These are phyloP conservation scores for Montipora capitata DNA, from an alignment of 92 coral and sea anemone species.

Conservation along the genomic window DNA sequence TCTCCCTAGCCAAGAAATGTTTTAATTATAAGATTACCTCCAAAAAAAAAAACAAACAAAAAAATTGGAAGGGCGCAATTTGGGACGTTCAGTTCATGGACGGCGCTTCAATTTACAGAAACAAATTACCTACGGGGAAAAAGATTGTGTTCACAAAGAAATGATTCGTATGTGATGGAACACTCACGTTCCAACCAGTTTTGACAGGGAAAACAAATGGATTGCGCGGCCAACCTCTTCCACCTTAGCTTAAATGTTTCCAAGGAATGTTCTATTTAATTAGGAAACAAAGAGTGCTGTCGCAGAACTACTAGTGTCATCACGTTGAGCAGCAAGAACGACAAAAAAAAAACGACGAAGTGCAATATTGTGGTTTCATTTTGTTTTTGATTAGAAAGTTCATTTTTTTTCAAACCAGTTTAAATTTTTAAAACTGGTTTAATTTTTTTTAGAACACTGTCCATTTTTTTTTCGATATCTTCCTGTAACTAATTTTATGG, in stretches of 20 bases:
- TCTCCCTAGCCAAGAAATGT: constrained; percentile 58
- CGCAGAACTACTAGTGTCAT: neutral
- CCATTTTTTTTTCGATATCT: no score
- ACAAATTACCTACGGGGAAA: neutral
- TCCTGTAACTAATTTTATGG: no score
- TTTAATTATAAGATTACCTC: neutral
- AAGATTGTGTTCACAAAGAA: neutral
- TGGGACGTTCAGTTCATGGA: neutral
- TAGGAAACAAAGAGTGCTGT: neutral
- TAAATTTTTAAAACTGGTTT: no score
- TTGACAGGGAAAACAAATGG: neutral
- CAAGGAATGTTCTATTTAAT: neutral
- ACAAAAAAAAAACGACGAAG: neutral
- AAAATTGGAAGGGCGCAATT: neutral
- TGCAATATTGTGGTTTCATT: neutral
- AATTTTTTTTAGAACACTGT: no score
- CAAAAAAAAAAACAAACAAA: neutral
- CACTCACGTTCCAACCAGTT: neutral
- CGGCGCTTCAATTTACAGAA: neutral
- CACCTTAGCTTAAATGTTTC: neutral
- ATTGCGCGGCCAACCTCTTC: neutral
- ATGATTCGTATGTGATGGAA: neutral
- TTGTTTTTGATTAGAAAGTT: no score
- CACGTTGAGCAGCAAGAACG: neutral
- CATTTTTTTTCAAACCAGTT: no score